Base-by-base conservation (phyloP, 1,140 invertebrate species). In the Achroia grisella region DNA sequence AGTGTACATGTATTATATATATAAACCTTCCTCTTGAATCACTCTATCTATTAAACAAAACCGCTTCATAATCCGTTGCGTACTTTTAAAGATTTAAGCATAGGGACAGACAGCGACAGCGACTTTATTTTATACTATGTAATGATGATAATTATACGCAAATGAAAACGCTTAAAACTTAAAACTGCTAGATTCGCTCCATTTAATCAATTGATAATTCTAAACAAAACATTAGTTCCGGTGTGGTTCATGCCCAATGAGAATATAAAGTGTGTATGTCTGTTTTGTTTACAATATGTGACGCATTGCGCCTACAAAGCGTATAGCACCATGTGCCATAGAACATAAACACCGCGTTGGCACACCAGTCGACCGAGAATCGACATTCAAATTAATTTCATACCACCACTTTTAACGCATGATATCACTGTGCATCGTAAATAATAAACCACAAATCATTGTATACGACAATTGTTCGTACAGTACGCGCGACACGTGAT, bases 311-410 rank as follows among this genome's bases (percentile, higher is more conserved):
- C 48, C 42, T 55, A 45, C 44, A 34, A 41, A 52, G 33, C 44
- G 39, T 29, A 43, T 47, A 42, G 55, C 59, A 58, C 58, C 54
- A 62, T 62, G 68, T 70, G 70, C 55, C 48, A 58, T 30, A 45
- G 32, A 71, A 65, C 59, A 56, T 71, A 71, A 74, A 77, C 69
- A 74, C 53, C 47, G 27, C 44, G 30, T 32, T 44, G 50, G 45
- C 32, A 48, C 29, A 41, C 43, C 39, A 52, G 44, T 34, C 34
- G 39, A 39, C 56, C 56, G 60, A 64, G 56, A 66, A 62, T 45
- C 53, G 48, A 39, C 35, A 47, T 61, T 48, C 10, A 35, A 42
- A 23, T 23, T 23, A 23, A 23, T 23, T 23, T 23, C 17, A 33
- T 36, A 17, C 48, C 39, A 51, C 47, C 44, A 46, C 52, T 37